Percentiles rank a stretch among this genome's conserved stretches.
Conservation (phyloP, 2,888 invertebrate genomes). For the Meganola albula region DNA sequence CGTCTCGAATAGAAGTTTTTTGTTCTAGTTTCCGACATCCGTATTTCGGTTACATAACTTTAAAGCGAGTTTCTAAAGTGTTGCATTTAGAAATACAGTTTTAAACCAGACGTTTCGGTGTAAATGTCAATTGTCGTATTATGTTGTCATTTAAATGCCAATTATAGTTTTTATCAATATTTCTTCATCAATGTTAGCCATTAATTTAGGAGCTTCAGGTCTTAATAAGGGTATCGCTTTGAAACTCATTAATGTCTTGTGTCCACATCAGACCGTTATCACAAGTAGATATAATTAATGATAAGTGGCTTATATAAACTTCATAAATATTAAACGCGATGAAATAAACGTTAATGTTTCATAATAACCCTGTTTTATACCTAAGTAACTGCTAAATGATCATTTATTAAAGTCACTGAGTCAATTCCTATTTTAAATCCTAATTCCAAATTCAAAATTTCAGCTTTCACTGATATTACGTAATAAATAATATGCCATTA, state of each 20-base stretch:
- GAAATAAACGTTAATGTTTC: no score
- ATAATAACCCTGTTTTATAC: no score
- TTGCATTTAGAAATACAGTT: not conserved
- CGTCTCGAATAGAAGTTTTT: slow-evolving; percentile 45
- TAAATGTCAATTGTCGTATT: slow-evolving; percentile 3
- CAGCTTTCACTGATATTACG: no score
- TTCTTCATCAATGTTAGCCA: slow-evolving; percentile 2
- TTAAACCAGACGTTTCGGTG: not conserved
- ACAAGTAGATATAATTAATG: no score
- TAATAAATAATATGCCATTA: no score
- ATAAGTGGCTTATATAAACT: no score
- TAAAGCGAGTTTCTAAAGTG: not conserved
- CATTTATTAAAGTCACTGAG: no score
- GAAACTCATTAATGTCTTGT: not conserved
- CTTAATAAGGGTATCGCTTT: slow-evolving; percentile 9
- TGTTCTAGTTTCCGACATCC: slow-evolving; percentile 38
- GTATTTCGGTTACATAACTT: slow-evolving; percentile 9
- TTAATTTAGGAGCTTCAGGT: slow-evolving; percentile 2
- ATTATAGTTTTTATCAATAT: slow-evolving; percentile 5
- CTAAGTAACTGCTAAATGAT: no score
- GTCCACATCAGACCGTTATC: no score
- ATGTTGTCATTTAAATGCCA: slow-evolving; percentile 7
- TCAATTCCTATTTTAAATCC: no score
- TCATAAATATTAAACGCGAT: no score
- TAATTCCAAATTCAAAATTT: not conserved